Evolutionary conservation across 2,113 vertebrate species (phyloP).

Genomic region (Leucopsar rothschildi): DNA sequence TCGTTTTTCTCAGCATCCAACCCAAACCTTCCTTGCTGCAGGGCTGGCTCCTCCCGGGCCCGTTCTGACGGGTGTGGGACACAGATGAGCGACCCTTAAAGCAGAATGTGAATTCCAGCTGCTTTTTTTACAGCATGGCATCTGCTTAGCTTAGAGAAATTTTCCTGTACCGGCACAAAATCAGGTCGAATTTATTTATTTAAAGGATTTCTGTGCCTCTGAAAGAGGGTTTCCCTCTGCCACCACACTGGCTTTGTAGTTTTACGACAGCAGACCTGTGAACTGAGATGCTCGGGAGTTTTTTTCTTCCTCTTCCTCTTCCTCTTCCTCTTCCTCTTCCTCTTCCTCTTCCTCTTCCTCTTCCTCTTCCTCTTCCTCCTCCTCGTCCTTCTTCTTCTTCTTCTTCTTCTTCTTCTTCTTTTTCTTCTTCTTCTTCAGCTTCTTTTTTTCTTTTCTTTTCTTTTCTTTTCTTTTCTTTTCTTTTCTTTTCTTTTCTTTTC

Average conservation of each 20-base stretch:
- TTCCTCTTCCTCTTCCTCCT: too few relatives aligned
- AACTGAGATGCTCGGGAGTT: not conserved
- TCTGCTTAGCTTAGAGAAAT: not conserved
- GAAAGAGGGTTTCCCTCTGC: not conserved
- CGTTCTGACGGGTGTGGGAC: rapidly evolving
- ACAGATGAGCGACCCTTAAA: not conserved
- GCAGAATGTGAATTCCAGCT: not conserved
- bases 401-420: too few relatives aligned
- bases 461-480: too few relatives aligned
- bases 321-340: too few relatives aligned
- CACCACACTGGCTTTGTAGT: not conserved
- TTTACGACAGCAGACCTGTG: not conserved
- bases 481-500: too few relatives aligned
- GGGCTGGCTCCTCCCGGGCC: not conserved
- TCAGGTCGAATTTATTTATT: not conserved
- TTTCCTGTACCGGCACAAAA: not conserved
- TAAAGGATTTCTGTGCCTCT: not conserved
- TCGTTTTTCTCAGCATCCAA: not conserved
- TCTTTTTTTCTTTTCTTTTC: too few relatives aligned
- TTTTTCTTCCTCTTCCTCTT: rapidly evolving
- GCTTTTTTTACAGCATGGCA: not conserved
- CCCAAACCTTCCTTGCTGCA: not conserved
- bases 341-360: too few relatives aligned
- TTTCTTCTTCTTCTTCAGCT: too few relatives aligned
- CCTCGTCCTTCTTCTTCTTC: too few relatives aligned